Conservation (phyloP, 2,797 vertebrate species). For the Lepus oiostolus region DNA sequence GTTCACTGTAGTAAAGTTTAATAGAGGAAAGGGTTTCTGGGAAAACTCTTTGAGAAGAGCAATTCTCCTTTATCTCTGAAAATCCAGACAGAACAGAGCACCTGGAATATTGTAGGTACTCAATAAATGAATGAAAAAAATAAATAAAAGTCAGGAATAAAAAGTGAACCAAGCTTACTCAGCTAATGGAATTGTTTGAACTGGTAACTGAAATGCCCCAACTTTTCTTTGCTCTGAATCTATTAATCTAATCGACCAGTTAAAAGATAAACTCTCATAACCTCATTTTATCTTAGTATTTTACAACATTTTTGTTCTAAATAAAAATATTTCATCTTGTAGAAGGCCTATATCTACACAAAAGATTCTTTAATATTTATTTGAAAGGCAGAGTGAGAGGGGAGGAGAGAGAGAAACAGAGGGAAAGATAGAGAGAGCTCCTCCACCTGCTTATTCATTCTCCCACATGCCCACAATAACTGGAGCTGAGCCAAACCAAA, state of each 20-base stretch:
- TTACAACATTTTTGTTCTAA: slow-evolving; percentile 39
- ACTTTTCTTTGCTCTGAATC: slow-evolving; percentile 63
- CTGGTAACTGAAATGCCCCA: slow-evolving; percentile 13
- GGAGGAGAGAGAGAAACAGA: too few relatives aligned
- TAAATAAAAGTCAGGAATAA: slow-evolving; percentile 49
- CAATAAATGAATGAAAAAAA: slow-evolving; percentile 39
- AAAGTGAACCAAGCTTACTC: slow-evolving; percentile 36
- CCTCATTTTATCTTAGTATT: slow-evolving; percentile 44
- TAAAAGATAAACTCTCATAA: slow-evolving; percentile 56
- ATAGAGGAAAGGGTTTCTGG: neutral
- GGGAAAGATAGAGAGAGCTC: too few relatives aligned
- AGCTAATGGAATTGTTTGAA: slow-evolving; percentile 64
- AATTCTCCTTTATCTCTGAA: slow-evolving; percentile 45
- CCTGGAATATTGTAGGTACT: slow-evolving; percentile 2
- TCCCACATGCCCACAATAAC: too few relatives aligned
- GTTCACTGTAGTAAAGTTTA: neutral
- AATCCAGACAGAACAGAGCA: neutral
- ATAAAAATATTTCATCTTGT: slow-evolving; percentile 52
- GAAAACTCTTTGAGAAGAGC: neutral
- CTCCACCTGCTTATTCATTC: too few relatives aligned
- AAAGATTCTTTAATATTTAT: neutral
- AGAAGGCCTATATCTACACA: neutral
- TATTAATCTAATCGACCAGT: slow-evolving; percentile 54
- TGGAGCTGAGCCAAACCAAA: too few relatives aligned
- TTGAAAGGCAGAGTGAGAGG: too few relatives aligned